Evolutionary conservation across 1,140 invertebrate genomes (phyloP).

Genomic region (Anthonomus grandis): DNA sequence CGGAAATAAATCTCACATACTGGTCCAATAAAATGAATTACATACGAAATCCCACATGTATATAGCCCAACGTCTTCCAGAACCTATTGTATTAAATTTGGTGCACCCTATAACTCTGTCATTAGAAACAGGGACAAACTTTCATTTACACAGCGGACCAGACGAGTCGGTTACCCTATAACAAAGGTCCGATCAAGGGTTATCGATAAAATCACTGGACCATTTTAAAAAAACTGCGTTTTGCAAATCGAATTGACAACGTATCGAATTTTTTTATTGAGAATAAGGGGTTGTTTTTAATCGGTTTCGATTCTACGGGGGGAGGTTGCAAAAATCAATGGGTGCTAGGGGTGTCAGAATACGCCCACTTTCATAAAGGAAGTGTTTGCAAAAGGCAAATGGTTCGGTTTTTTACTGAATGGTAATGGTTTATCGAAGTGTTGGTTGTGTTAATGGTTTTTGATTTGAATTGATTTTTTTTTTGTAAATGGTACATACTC

Average conservation of each 20-base stretch:
- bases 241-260: slow-evolving; percentile 24
- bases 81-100: slow-evolving; percentile 21
- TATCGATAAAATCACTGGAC: slow-evolving; percentile 17
- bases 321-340: slow-evolving; percentile 16
- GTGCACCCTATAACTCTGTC: slow-evolving; percentile 26
- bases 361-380: slow-evolving; percentile 21
- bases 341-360: background rate
- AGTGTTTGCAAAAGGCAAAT: slow-evolving; percentile 7
- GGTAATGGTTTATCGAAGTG: background rate
- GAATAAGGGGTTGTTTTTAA: slow-evolving; percentile 29
- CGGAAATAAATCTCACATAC: slow-evolving; percentile 18
- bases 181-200: background rate
- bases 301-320: slow-evolving; percentile 19
- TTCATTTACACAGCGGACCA: slow-evolving; percentile 16
- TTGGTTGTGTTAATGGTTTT: background rate
- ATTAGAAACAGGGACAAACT: slow-evolving; percentile 23
- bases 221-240: slow-evolving; percentile 18
- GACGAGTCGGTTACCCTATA: background rate
- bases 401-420: slow-evolving; percentile 2
- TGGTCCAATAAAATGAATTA: slow-evolving; percentile 16
- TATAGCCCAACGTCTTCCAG: slow-evolving; percentile 16
- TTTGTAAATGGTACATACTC: too few species aligned
- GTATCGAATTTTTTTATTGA: slow-evolving; percentile 26
- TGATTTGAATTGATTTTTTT: background rate
- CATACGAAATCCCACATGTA: slow-evolving; percentile 22